Conservation (phyloP, 2,888 invertebrate genomes). For the Polymixis lichenea region DNA sequence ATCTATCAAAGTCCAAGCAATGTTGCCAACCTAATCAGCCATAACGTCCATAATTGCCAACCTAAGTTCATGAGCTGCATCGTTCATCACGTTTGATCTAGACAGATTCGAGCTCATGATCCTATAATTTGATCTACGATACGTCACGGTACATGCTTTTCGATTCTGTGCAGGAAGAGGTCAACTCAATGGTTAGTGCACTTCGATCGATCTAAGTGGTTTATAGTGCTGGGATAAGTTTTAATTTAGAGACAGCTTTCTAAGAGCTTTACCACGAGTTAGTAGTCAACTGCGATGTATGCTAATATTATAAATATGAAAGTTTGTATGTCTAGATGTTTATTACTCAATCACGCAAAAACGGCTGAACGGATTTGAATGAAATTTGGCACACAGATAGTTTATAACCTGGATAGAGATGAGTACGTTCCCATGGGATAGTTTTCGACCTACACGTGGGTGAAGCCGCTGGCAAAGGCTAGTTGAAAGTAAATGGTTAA, state of each 20-base stretch:
- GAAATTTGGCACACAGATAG: no score
- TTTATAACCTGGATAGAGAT: no score
- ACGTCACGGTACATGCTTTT: conserved; percentile 37
- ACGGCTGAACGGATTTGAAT: no score
- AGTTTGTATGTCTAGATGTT: no score
- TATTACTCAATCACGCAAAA: no score
- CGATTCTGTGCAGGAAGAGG: conserved; percentile 11
- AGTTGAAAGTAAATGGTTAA: neutral
- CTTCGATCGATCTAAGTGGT: conserved; percentile 5
- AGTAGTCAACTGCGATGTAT: neutral
- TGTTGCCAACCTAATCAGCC: conserved; percentile 31
- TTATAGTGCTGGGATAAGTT: neutral
- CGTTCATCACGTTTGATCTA: conserved; percentile 59
- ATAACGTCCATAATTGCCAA: conserved; percentile 51
- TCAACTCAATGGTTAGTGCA: neutral
- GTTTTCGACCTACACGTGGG: no score
- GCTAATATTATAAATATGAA: no score
- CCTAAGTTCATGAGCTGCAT: conserved; percentile 44
- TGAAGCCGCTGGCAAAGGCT: no score
- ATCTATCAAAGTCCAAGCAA: conserved; percentile 37
- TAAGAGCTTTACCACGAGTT: neutral
- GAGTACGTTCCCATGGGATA: no score
- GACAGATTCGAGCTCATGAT: conserved; percentile 46
- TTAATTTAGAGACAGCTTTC: neutral
- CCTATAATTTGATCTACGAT: conserved; percentile 58